Evolutionary conservation across 2,888 invertebrate genomes (phyloP).

Genomic region (Chaitophorus viminalis): DNA sequence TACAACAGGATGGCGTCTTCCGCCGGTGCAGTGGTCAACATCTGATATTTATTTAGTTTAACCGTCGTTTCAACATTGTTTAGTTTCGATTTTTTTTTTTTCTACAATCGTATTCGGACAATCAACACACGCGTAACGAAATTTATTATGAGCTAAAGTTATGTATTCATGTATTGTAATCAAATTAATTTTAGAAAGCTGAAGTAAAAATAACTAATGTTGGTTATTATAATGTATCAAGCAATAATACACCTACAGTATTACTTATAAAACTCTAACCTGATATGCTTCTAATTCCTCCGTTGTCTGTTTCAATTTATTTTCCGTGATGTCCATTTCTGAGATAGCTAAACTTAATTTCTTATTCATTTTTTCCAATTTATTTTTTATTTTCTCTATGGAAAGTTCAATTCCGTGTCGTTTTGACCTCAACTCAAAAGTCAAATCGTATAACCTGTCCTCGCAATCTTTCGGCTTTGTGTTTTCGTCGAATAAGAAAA

Average conservation of each 20-base stretch:
- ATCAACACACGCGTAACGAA: not conserved
- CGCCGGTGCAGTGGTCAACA: slow-evolving; percentile 65
- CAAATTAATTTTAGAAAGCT: not conserved
- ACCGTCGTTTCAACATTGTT: slow-evolving; percentile 81
- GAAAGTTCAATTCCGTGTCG: slow-evolving; percentile 73
- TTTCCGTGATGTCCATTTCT: not conserved
- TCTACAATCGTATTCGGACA: slow-evolving; percentile 67
- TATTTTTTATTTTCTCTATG: slow-evolving; percentile 72
- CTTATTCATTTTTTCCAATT: slow-evolving; percentile 72
- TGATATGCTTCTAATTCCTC: not conserved
- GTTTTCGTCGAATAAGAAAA: slow-evolving; percentile 73
- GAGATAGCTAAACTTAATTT: slow-evolving; percentile 70
- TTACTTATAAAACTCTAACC: not conserved
- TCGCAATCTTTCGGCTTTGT: slow-evolving; percentile 80
- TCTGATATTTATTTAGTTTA: slow-evolving; percentile 76
- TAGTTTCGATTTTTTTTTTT: slow-evolving; percentile 79
- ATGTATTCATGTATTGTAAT: not conserved
- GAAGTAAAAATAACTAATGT: not conserved
- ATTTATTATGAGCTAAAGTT: too few relatives aligned
- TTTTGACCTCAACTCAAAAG: slow-evolving; percentile 74
- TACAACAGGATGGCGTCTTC: not conserved
- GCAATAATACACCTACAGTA: not conserved
- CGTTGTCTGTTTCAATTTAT: not conserved
- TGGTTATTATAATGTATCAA: not conserved
- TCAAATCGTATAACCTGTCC: slow-evolving; percentile 74